Evolutionary conservation across 2,888 invertebrate species (phyloP).

Genomic region (Pyrrhosoma nymphula): DNA sequence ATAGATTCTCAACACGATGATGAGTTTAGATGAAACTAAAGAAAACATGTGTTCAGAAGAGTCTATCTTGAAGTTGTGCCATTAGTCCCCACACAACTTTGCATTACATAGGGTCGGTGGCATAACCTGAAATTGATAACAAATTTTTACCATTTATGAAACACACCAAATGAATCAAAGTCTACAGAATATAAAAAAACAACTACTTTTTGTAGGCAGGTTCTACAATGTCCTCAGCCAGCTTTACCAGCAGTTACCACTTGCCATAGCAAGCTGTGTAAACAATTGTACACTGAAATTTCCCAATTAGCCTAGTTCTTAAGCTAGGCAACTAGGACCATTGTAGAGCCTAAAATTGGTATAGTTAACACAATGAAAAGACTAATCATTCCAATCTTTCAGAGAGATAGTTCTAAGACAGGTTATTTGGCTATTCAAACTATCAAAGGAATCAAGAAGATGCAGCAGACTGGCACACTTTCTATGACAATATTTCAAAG

Average conservation of each 20-base stretch:
- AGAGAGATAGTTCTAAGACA: neutral
- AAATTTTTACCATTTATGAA: conserved; percentile 52
- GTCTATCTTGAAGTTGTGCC: conserved; percentile 61
- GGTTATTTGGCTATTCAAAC: conserved; percentile 24
- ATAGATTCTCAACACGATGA: conserved; percentile 54
- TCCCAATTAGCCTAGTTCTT: neutral
- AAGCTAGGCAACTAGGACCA: neutral
- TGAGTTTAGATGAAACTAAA: conserved; percentile 48
- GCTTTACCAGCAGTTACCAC: neutral
- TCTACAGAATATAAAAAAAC: neutral
- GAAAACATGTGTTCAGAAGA: conserved; percentile 62
- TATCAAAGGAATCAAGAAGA: neutral
- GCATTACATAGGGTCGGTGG: conserved; percentile 61
- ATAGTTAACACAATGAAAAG: neutral
- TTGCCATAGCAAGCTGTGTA: neutral
- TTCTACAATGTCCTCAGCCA: conserved; percentile 27
- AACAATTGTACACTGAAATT: neutral
- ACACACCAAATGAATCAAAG: conserved; percentile 39
- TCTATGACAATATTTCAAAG: conserved; percentile 33
- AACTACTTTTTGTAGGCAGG: neutral
- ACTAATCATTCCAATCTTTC: neutral
- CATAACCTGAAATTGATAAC: conserved; percentile 62
- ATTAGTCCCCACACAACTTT: conserved; percentile 65
- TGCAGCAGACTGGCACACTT: conserved; percentile 31
- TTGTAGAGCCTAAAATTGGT: conserved; percentile 19